Conservation (phyloP, 2,113 vertebrate species). For the Misgurnus anguillicaudatus region DNA sequence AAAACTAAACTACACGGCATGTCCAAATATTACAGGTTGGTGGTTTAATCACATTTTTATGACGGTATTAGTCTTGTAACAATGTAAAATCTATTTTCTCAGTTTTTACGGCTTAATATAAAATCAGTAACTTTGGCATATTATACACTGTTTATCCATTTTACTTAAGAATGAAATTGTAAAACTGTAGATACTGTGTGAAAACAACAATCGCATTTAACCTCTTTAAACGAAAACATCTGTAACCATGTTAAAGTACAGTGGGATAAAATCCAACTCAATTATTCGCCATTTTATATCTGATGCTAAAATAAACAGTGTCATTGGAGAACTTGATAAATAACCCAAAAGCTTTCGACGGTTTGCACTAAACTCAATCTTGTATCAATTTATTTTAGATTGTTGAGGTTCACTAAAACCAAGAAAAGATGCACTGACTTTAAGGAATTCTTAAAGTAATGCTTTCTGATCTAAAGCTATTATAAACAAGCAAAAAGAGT, state of each 20-base stretch:
- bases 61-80: too few relatives aligned
- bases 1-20: not conserved
- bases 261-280: slow-evolving; percentile 57
- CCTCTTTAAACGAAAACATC: not conserved
- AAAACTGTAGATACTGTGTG: not conserved
- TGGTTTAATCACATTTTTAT: not conserved
- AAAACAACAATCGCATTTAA: slow-evolving; percentile 1
- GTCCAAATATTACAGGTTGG: not conserved
- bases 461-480: not conserved
- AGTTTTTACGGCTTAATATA: not conserved
- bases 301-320: slow-evolving; percentile 57
- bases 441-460: not conserved
- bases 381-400: not conserved
- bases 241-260: slow-evolving; percentile 42
- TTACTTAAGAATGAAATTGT: not conserved
- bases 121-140: not conserved
- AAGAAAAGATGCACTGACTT: not conserved
- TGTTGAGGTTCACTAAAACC: not conserved
- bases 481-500: not conserved
- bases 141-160: not conserved
- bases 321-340: slow-evolving; percentile 53
- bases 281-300: slow-evolving; percentile 59
- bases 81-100: not conserved
- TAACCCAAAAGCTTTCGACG: not conserved
- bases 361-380: slow-evolving; percentile 8